These are phyloP conservation scores for Phortica variegata DNA, from an alignment of 1,140 invertebrate species.

Conservation along the genomic window DNA sequence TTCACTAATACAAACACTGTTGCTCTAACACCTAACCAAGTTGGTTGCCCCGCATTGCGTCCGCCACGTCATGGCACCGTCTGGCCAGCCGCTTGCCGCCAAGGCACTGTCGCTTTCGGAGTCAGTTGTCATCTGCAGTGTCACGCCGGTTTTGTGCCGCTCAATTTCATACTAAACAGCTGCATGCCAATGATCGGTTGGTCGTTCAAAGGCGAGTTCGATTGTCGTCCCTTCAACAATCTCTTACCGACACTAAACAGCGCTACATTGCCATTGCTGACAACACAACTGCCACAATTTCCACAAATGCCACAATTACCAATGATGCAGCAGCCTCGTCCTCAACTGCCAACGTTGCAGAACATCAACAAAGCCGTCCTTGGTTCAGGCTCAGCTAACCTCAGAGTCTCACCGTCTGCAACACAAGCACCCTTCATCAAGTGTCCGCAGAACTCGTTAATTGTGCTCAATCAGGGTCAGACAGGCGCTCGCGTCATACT, in stretches of 20 bases:
- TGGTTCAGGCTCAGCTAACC: not conserved
- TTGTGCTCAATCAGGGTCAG: constrained; percentile 61
- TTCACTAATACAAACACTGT: not conserved
- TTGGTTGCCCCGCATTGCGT: constrained; percentile 54
- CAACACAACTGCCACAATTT: too few relatives aligned
- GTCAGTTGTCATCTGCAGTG: constrained; percentile 57
- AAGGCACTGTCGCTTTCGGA: constrained; percentile 52
- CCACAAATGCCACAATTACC: not conserved
- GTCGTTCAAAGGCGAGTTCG: constrained; percentile 30
- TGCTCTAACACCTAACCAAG: not conserved
- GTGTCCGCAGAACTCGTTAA: constrained; percentile 65
- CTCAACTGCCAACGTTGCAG: too few relatives aligned
- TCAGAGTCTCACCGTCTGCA: not conserved
- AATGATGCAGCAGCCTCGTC: constrained; percentile 5
- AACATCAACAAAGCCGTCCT: not conserved
- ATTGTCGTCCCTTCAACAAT: constrained; percentile 39
- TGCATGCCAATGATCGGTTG: constrained; percentile 36
- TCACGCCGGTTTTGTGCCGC: constrained; percentile 48
- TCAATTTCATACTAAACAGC: constrained; percentile 17
- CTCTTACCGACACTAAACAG: not conserved
- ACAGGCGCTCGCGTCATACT: constrained; percentile 62
- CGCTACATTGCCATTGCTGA: too few relatives aligned
- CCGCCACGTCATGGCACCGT: constrained; percentile 57
- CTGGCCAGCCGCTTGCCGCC: constrained; percentile 56
- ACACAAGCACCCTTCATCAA: constrained; percentile 63